Conservation (phyloP, 2,888 invertebrate genomes). For the Tineola bisselliella region DNA sequence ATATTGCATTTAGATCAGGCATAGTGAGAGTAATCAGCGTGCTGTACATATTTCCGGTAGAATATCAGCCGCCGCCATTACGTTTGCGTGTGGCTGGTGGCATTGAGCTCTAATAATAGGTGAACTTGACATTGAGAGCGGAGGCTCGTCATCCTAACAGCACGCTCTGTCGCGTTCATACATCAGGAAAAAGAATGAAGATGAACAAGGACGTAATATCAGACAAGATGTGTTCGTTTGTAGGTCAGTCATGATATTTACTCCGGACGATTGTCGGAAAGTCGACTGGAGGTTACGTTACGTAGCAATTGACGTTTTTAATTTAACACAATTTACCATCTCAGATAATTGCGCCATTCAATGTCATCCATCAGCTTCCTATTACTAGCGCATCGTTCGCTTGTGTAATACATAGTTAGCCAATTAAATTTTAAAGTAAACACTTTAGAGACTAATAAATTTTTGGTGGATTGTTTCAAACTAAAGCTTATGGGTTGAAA, state of each 20-base stretch:
- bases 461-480: too few species aligned
- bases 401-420: too few species aligned
- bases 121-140: conserved; percentile 67
- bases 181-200: conserved; percentile 20
- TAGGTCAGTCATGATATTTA: conserved; percentile 65
- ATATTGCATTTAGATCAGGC: background rate
- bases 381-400: too few species aligned
- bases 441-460: too few species aligned
- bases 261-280: conserved; percentile 65
- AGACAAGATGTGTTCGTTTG: conserved; percentile 43
- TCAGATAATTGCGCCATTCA: background rate
- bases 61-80: conserved; percentile 29
- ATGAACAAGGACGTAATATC: conserved; percentile 41
- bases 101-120: conserved; percentile 67
- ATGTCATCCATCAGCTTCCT: background rate
- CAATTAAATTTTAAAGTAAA: too few species aligned
- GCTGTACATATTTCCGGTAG: conserved; percentile 8
- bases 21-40: background rate
- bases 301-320: conserved; percentile 25
- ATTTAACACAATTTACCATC: background rate
- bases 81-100: conserved; percentile 58
- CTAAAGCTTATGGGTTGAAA: too few species aligned
- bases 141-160: conserved; percentile 62
- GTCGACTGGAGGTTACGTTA: conserved; percentile 65
- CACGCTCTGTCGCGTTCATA: background rate